phyloP scores from a whole-genome alignment of 2,888 invertebrate genomes.

The Ophioninae sp. region DNA sequence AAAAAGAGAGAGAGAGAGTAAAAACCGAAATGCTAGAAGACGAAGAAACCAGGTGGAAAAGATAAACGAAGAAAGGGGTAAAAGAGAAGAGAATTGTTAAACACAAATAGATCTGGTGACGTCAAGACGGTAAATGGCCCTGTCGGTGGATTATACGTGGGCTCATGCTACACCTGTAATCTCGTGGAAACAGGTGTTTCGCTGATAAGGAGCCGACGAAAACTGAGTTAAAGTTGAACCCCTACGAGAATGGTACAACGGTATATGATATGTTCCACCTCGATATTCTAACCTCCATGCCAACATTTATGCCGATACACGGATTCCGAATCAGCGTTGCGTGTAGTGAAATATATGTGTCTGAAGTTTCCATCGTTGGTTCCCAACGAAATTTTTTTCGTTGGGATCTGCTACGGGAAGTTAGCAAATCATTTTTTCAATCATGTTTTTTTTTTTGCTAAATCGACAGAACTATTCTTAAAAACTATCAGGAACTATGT shows the following conservation, averaged over 20 bases:
- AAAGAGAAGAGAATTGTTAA: constrained; percentile 36
- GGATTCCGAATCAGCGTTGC: background rate
- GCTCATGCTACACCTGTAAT: constrained; percentile 46
- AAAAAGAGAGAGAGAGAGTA: background rate
- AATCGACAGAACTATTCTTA: no score
- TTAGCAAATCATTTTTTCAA: no score
- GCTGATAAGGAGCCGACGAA: constrained; percentile 49
- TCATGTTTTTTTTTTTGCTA: no score
- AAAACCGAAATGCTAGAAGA: background rate
- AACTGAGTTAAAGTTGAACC: constrained; percentile 25
- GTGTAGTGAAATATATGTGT: background rate
- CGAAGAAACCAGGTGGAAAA: background rate
- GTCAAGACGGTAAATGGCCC: constrained; percentile 45
- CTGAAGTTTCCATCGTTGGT: no score
- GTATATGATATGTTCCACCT: constrained; percentile 8
- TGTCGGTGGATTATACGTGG: constrained; percentile 48
- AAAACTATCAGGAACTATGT: no score
- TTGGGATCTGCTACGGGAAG: no score
- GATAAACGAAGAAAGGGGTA: background rate
- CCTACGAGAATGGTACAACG: constrained; percentile 21
- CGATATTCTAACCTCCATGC: background rate
- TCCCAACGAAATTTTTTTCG: no score
- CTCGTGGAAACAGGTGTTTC: constrained; percentile 62
- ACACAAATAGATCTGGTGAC: constrained; percentile 42
- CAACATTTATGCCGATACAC: background rate